These are phyloP conservation scores for Hirudinaria manillensis DNA, from an alignment of 2,888 invertebrate species.

Conservation along the genomic window DNA sequence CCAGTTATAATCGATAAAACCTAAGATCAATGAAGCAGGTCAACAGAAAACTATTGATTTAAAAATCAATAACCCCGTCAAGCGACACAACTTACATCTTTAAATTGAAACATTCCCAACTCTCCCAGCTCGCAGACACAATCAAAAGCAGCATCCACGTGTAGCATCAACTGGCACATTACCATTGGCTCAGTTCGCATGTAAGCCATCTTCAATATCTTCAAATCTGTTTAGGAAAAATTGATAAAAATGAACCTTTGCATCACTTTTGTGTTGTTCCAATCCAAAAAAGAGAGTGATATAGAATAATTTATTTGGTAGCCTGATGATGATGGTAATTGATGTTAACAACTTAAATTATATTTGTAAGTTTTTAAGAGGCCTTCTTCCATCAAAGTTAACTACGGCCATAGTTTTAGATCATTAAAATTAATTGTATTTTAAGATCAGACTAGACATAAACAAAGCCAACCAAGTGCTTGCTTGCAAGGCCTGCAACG, in stretches of 20 bases:
- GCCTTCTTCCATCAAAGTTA: no score
- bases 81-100: conserved; percentile 36
- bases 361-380: no score
- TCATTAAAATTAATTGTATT: no score
- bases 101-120: conserved; percentile 83
- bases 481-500: no score
- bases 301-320: background rate
- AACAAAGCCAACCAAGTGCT: no score
- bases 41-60: no score
- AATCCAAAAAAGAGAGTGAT: background rate
- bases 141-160: conserved; percentile 88
- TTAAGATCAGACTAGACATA: no score
- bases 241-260: background rate
- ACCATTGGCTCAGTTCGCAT: conserved; percentile 98
- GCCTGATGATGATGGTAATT: no score
- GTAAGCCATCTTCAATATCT: background rate
- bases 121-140: conserved; percentile 90
- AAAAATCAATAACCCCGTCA: background rate
- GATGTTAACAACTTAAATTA: no score
- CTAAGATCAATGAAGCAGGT: no score
- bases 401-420: no score
- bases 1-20: no score
- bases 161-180: conserved; percentile 86
- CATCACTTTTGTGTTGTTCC: background rate
- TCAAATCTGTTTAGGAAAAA: background rate